Percentiles rank a stretch among this genome's conserved stretches.
Conservation (phyloP, 2,888 invertebrate species). For the Crematogaster levior region DNA sequence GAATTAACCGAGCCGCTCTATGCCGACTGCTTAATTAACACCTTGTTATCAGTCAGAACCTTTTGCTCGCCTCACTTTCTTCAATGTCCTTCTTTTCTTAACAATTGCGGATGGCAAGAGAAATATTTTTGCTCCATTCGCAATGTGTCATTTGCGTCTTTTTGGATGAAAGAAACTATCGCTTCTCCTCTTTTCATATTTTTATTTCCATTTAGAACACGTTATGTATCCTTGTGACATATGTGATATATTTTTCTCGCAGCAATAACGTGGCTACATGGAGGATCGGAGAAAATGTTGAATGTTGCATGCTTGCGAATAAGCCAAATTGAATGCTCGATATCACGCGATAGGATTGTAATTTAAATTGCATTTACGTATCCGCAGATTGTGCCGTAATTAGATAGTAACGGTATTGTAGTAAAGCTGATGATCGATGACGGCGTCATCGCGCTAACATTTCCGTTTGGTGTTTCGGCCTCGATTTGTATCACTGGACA, state of each 20-base stretch:
- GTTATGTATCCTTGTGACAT: not conserved
- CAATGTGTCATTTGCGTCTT: constrained; percentile 66
- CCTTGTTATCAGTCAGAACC: constrained; percentile 74
- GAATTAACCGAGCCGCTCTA: constrained; percentile 74
- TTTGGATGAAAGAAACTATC: constrained; percentile 54
- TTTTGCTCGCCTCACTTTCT: not conserved
- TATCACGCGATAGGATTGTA: not conserved
- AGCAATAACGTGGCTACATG: not conserved
- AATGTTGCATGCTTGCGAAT: not conserved
- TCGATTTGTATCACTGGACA: constrained; percentile 24
- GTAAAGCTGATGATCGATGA: constrained; percentile 17
- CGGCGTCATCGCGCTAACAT: constrained; percentile 19
- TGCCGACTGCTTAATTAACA: constrained; percentile 77
- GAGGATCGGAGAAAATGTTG: not conserved
- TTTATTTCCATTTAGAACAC: constrained; percentile 10
- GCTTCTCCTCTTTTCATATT: constrained; percentile 71
- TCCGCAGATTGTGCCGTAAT: constrained; percentile 14
- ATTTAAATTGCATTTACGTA: constrained; percentile 25
- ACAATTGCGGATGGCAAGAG: constrained; percentile 2
- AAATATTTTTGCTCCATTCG: constrained; percentile 65
- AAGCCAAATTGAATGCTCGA: constrained; percentile 13
- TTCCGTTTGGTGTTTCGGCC: constrained; percentile 23
- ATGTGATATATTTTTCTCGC: constrained; percentile 32
- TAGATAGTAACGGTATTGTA: constrained; percentile 17
- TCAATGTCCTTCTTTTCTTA: constrained; percentile 5